Percentiles rank a stretch among this genome's conserved stretches.
Conservation (phyloP, 2,113 vertebrate species). For the Scalopus aquaticus region DNA sequence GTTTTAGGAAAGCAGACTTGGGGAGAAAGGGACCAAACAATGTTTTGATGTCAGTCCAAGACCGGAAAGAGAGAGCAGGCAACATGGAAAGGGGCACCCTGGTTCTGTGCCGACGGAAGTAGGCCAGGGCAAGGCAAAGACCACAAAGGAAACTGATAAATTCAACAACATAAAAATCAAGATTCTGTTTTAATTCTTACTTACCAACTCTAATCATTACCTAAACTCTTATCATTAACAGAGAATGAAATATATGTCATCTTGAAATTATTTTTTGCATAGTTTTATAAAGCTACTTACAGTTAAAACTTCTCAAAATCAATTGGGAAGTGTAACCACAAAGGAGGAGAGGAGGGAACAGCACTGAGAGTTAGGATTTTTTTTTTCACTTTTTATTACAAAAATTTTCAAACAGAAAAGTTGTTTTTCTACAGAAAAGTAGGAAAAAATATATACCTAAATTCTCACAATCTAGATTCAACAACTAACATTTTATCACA, state of each 20-base stretch:
- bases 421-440: conserved; percentile 12
- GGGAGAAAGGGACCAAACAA: background rate
- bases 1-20: background rate
- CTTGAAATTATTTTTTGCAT: background rate
- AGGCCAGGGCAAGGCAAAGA: background rate
- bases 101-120: background rate
- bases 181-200: background rate
- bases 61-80: conserved; percentile 42
- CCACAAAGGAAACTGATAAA: background rate
- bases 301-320: no score
- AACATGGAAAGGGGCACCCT: background rate
- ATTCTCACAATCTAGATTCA: conserved; percentile 28
- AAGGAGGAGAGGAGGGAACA: no score
- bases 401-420: background rate
- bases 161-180: background rate
- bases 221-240: background rate
- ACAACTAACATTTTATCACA: background rate
- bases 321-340: no score
- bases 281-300: background rate
- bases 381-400: background rate
- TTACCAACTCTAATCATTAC: background rate
- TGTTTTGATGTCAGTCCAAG: background rate
- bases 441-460: background rate
- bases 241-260: background rate
- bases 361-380: background rate